Percentiles rank a stretch among this genome's conserved stretches.
Conservation (phyloP, 2,113 vertebrate genomes). For the Eolophus roseicapilla region DNA sequence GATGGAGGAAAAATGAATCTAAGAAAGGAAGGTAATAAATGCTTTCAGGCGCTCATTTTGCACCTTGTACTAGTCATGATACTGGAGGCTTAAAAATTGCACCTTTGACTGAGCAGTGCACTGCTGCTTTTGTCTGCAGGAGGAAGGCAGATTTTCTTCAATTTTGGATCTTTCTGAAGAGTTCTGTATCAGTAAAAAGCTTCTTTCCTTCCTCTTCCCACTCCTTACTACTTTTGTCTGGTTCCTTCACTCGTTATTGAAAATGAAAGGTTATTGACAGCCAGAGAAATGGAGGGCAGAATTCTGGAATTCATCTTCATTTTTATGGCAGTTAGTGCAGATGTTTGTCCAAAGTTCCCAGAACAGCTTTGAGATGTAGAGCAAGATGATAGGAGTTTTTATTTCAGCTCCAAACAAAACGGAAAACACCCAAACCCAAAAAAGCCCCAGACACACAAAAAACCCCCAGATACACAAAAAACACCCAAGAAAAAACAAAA, state of each 20-base stretch:
- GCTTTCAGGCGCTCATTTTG: background rate
- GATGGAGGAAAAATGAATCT: background rate
- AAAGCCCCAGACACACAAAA: background rate
- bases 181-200: background rate
- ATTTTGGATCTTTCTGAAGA: background rate
- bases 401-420: background rate
- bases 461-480: fast-evolving
- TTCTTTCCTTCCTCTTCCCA: background rate
- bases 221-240: background rate
- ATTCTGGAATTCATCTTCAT: slow-evolving; percentile 16
- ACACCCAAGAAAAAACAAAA: background rate
- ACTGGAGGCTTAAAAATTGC: background rate
- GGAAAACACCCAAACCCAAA: background rate
- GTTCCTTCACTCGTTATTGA: background rate
- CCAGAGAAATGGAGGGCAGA: background rate
- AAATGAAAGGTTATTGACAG: slow-evolving; percentile 19
- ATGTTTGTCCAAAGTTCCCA: background rate
- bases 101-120: background rate
- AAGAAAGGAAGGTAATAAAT: background rate
- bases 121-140: background rate
- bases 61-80: background rate
- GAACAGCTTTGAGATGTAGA: background rate
- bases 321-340: background rate
- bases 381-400: background rate
- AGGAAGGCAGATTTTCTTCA: background rate